Percentiles rank a stretch among this genome's conserved stretches.
phyloP scores from a whole-genome alignment of 2,113 vertebrate species.

The Platysteira castanea region DNA sequence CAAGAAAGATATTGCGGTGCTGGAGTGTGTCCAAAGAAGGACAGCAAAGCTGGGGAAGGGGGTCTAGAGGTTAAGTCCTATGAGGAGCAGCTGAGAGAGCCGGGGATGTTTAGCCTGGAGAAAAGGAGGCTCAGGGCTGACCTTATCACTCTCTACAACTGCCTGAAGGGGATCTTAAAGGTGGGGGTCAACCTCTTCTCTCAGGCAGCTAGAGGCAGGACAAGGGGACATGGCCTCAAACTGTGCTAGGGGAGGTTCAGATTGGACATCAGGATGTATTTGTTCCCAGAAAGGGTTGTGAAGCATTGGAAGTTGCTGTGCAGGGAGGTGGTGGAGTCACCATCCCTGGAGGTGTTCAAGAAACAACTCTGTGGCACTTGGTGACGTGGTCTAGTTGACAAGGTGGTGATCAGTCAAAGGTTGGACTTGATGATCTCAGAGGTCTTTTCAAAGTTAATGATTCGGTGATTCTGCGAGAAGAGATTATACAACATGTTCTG shows the following conservation, averaged over 20 bases:
- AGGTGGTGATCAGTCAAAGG: not conserved
- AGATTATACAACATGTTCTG: not conserved
- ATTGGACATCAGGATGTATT: not conserved
- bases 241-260: not conserved
- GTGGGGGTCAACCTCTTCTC: not conserved
- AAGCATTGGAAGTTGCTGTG: accelerated
- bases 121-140: not conserved
- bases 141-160: not conserved
- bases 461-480: not conserved
- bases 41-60: not conserved
- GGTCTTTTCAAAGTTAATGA: not conserved
- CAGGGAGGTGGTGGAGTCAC: not conserved
- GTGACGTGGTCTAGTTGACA: not conserved
- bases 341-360: not conserved
- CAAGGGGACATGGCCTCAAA: not conserved
- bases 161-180: not conserved
- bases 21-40: not conserved
- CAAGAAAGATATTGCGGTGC: not conserved
- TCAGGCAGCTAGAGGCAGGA: not conserved
- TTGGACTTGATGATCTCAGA: not conserved
- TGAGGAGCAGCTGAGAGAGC: not conserved
- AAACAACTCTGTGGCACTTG: not conserved
- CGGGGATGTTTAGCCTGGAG: not conserved
- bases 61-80: not conserved
- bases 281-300: not conserved